These are phyloP conservation scores for Coptodon bakossiorum DNA, from an alignment of 2,113 vertebrate genomes.

Conservation along the genomic window DNA sequence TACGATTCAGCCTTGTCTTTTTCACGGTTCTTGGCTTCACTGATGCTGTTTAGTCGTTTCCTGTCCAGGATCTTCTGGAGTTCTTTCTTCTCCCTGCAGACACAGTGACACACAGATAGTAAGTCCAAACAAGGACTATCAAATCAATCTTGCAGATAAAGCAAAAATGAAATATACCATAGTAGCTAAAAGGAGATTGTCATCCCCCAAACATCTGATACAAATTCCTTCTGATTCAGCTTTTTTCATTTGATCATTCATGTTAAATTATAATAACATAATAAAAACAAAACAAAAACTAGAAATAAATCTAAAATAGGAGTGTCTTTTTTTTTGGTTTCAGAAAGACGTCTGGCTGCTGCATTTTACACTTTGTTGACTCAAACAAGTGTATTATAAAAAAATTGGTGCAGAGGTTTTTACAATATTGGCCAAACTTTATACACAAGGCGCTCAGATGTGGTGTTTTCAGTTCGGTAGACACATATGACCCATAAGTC, in stretches of 20 bases:
- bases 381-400: neutral
- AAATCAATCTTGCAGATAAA: neutral
- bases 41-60: slow-evolving; percentile 83
- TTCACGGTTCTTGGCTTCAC: slow-evolving; percentile 77
- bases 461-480: neutral
- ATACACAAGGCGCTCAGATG: neutral
- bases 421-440: neutral
- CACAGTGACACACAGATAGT: neutral
- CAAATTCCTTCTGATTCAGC: neutral
- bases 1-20: slow-evolving; percentile 80
- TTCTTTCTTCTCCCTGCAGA: slow-evolving; percentile 83
- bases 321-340: neutral
- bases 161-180: neutral
- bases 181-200: neutral
- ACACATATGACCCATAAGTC: neutral
- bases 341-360: neutral
- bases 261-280: neutral
- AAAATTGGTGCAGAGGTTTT: rapidly evolving
- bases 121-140: neutral
- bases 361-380: neutral
- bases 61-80: slow-evolving; percentile 84
- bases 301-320: neutral
- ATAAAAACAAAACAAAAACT: neutral
- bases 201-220: neutral
- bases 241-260: neutral